Evolutionary conservation across 2,113 vertebrate genomes (phyloP).

Genomic region (Xerus inauris): DNA sequence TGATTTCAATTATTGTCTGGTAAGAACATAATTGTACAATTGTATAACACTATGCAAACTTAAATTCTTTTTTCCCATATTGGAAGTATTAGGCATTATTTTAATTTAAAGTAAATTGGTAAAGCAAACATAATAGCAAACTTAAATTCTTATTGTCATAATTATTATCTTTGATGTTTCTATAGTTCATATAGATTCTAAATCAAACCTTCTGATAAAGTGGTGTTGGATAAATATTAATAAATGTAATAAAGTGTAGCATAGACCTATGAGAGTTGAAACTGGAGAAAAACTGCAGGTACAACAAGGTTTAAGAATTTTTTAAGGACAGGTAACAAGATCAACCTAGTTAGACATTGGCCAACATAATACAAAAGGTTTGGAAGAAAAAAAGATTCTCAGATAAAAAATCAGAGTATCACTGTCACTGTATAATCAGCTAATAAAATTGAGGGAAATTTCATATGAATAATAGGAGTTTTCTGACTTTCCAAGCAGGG

Average conservation of each 20-base stretch:
- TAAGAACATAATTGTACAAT: conserved; percentile 4
- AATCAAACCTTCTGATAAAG: background rate
- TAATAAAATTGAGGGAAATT: background rate
- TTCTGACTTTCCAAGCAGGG: conserved; percentile 9
- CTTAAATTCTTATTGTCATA: background rate
- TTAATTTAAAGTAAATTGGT: too few relatives aligned
- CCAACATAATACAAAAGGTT: background rate
- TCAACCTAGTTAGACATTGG: background rate
- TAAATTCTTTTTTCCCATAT: too few relatives aligned
- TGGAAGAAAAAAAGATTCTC: background rate
- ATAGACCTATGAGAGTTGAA: background rate
- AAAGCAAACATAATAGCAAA: too few relatives aligned
- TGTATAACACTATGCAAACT: background rate
- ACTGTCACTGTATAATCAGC: background rate
- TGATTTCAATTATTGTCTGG: background rate
- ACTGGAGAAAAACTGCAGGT: background rate
- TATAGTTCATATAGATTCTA: background rate
- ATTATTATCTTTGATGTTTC: background rate
- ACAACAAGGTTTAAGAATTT: background rate
- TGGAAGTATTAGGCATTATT: too few relatives aligned
- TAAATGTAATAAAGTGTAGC: background rate
- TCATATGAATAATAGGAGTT: too few relatives aligned
- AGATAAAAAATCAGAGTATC: background rate
- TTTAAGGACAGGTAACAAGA: background rate
- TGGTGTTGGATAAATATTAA: background rate